Conservation (phyloP, 2,888 invertebrate genomes). For the Drosophila prostipennis region DNA sequence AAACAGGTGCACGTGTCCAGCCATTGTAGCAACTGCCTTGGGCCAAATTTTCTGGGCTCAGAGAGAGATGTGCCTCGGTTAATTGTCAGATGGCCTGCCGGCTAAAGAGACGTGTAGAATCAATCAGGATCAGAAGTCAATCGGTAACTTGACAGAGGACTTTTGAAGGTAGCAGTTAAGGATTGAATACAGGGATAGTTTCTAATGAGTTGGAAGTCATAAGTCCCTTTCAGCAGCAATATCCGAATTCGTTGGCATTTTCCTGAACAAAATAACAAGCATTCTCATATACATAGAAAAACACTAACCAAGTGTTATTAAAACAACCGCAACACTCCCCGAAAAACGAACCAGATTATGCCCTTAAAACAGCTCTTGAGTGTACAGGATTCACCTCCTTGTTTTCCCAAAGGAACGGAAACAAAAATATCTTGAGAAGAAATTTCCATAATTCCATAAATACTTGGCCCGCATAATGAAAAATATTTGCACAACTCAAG, state of each 20-base stretch:
- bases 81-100: constrained; percentile 24
- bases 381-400: constrained; percentile 1
- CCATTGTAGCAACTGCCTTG: constrained; percentile 5
- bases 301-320: neutral
- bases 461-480: constrained; percentile 58
- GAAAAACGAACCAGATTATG: constrained; percentile 10
- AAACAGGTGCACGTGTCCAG: constrained; percentile 53
- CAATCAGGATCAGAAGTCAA: constrained; percentile 26
- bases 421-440: constrained; percentile 55
- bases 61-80: constrained; percentile 16
- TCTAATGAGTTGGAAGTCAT: too few relatives aligned
- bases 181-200: neutral
- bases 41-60: constrained; percentile 11
- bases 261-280: neutral
- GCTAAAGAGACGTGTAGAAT: constrained; percentile 11
- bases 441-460: constrained; percentile 70
- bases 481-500: constrained; percentile 59
- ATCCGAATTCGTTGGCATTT: too few relatives aligned
- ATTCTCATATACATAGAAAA: neutral
- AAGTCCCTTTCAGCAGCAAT: neutral
- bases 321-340: neutral
- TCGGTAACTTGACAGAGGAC: constrained; percentile 2
- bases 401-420: neutral
- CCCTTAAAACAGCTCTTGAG: constrained; percentile 3
- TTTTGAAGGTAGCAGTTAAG: neutral